Evolutionary conservation across 2,888 invertebrate species (phyloP).

Genomic region (Panopea generosa): DNA sequence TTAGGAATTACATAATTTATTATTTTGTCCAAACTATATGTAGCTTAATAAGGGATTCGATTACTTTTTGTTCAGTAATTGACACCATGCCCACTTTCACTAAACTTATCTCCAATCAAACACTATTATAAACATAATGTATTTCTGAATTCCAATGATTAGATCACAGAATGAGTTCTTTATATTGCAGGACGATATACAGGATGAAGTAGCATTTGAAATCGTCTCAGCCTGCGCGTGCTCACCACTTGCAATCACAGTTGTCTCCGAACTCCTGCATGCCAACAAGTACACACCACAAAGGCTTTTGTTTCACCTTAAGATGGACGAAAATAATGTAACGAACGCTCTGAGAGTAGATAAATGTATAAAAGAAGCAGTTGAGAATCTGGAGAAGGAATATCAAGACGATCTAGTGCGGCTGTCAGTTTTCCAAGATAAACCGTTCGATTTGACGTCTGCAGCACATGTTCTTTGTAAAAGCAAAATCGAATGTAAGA

Average conservation of each 20-base stretch:
- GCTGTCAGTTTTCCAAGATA: conserved; percentile 47
- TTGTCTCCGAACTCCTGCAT: conserved; percentile 36
- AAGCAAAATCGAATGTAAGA: neutral
- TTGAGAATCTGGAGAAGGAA: conserved; percentile 14
- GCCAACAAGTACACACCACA: conserved; percentile 37
- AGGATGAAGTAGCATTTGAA: conserved; percentile 18
- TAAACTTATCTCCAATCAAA: no score
- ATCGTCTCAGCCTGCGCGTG: conserved; percentile 49
- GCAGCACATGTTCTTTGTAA: conserved; percentile 16
- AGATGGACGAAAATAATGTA: conserved; percentile 53
- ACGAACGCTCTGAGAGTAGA: conserved; percentile 36
- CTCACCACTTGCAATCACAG: conserved; percentile 51
- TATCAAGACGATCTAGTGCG: conserved; percentile 20
- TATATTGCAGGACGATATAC: conserved; percentile 14
- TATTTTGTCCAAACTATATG: no score
- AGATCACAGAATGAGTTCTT: no score
- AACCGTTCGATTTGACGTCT: conserved; percentile 21
- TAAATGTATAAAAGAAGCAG: conserved; percentile 22
- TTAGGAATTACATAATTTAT: no score
- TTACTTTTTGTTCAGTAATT: no score
- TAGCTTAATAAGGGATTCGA: no score
- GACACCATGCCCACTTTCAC: no score
- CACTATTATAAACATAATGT: no score
- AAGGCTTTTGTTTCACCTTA: conserved; percentile 42
- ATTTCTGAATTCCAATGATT: no score